A percentile compares a stretch with the other conserved stretches of the same genome.
These are phyloP conservation scores for Urocolius indicus DNA, from an alignment of 2,113 vertebrate genomes.

Conservation along the genomic window DNA sequence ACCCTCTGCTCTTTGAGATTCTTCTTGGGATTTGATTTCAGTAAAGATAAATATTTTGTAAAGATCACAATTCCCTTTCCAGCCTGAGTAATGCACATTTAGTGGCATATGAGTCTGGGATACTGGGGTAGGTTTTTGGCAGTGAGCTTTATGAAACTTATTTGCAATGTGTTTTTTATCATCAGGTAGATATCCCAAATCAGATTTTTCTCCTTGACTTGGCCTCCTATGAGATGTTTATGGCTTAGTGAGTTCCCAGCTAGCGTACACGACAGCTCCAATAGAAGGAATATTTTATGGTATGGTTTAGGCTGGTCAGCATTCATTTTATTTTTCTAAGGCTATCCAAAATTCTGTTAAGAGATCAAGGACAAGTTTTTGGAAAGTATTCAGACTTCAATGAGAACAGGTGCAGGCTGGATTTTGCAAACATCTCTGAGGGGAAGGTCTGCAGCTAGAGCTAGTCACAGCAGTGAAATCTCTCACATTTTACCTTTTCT, in stretches of 20 bases:
- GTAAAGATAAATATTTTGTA: conserved; percentile 22
- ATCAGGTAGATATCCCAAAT: conserved; percentile 39
- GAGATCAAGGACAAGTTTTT: conserved; percentile 17
- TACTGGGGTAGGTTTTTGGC: background rate
- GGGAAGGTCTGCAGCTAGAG: background rate
- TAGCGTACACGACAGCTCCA: background rate
- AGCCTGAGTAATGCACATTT: background rate
- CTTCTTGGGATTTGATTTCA: conserved; percentile 22
- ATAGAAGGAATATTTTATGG: conserved; percentile 11
- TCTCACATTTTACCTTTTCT: conserved; percentile 4
- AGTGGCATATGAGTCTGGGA: background rate
- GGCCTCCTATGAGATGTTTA: conserved; percentile 15
- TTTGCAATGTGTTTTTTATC: conserved; percentile 41
- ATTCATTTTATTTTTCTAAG: conserved; percentile 31
- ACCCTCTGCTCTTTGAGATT: background rate
- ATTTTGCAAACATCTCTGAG: background rate
- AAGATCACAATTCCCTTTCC: background rate
- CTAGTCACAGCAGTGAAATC: background rate
- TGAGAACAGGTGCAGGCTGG: background rate
- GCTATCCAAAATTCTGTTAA: conserved; percentile 1
- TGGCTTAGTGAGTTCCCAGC: background rate
- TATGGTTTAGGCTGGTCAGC: background rate
- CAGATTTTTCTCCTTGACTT: conserved; percentile 3
- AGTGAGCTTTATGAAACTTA: conserved; percentile 10
- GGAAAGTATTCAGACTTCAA: background rate